Percentiles rank a stretch among this genome's conserved stretches.
Conservation (phyloP, 64 coral and sea anemone species). For the Stichodactyla mertensii region DNA sequence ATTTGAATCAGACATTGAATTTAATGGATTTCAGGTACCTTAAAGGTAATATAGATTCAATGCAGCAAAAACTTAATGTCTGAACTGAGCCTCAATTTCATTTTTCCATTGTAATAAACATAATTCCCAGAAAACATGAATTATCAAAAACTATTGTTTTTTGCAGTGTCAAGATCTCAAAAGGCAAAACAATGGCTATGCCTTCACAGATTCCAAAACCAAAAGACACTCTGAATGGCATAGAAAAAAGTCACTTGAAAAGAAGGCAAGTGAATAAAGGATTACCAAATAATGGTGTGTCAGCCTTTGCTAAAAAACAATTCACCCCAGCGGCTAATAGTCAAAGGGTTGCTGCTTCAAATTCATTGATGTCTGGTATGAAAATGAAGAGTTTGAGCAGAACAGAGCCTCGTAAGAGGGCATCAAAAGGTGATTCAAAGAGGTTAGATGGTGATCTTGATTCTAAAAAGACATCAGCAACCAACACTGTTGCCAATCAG, state of each 20-base stretch:
- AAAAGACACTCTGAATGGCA: background rate
- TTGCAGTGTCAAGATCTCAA: background rate
- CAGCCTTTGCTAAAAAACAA: background rate
- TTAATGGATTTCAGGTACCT: too few species aligned
- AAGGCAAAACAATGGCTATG: background rate
- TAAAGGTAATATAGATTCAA: too few species aligned
- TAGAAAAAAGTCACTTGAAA: background rate
- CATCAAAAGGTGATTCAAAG: background rate
- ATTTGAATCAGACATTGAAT: too few species aligned
- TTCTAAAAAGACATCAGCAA: background rate
- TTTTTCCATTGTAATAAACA: background rate
- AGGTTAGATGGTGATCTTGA: background rate
- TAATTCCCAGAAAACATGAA: background rate
- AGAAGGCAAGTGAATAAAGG: background rate
- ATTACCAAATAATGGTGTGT: background rate
- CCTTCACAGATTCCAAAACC: slow-evolving; percentile 3
- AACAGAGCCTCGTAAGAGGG: background rate
- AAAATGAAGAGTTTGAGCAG: background rate
- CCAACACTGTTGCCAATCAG: background rate
- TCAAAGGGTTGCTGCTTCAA: background rate
- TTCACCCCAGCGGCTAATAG: background rate
- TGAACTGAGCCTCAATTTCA: background rate
- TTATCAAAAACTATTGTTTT: background rate
- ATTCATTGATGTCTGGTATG: background rate
- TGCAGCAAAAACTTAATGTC: too few species aligned